A percentile compares a stretch with the other conserved stretches of the same genome.
phyloP scores from a whole-genome alignment of 1,140 invertebrate genomes.

The Trypoxylus dichotomus region DNA sequence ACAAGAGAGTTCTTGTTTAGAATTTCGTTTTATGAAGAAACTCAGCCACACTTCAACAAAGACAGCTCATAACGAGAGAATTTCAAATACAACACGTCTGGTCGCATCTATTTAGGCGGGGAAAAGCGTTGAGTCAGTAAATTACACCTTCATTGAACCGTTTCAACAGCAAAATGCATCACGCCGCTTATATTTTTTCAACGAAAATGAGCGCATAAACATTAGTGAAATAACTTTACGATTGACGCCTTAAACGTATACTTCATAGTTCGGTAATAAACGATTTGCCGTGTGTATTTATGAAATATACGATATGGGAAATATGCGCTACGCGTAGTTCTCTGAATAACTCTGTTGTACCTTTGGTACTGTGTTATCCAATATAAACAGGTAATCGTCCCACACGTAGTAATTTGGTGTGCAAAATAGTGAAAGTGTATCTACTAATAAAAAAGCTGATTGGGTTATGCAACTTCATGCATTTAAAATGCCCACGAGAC shows the following conservation, averaged over 20 bases:
- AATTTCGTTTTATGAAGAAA: slow-evolving; percentile 4
- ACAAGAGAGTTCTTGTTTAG: not conserved
- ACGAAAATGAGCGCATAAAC: not conserved
- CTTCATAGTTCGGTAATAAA: not conserved
- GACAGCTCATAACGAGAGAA: not conserved
- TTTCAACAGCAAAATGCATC: not conserved
- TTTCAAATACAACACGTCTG: not conserved
- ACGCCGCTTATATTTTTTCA: not conserved
- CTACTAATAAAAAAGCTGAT: not conserved
- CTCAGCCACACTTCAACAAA: not conserved
- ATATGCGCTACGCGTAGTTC: not conserved
- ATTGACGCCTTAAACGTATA: not conserved
- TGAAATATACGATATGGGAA: not conserved
- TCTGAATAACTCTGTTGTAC: not conserved
- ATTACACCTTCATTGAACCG: not conserved
- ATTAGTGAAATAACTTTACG: not conserved
- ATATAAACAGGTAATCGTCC: slow-evolving; percentile 4
- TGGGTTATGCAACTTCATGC: not conserved
- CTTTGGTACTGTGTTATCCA: not conserved
- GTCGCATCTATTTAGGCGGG: no score
- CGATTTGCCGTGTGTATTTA: not conserved
- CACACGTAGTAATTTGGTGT: not conserved
- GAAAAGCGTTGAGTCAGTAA: not conserved
- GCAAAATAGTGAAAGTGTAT: slow-evolving; percentile 9
- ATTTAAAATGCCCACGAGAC: not conserved